Conservation (phyloP, 2,888 invertebrate species). For the Drosophila pegasa region DNA sequence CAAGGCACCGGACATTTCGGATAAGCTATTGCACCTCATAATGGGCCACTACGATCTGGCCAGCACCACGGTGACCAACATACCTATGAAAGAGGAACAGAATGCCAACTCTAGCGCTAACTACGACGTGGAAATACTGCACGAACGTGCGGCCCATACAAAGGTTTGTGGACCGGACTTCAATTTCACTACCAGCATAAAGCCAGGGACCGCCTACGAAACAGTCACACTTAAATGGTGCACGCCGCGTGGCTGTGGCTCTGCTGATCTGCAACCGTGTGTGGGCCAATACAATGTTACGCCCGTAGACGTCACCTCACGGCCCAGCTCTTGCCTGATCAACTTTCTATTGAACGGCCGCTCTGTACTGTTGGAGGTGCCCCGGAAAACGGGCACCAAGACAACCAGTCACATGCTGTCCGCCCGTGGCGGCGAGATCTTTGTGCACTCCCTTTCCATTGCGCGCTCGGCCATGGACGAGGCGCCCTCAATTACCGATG, state of each 20-base stretch:
- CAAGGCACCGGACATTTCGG: constrained; percentile 90
- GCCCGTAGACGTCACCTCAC: constrained; percentile 97
- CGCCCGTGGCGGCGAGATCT: constrained; percentile 97
- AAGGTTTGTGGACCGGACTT: constrained; percentile 90
- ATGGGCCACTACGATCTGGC: constrained; percentile 95
- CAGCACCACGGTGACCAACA: constrained; percentile 98
- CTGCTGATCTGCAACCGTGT: constrained; percentile 92
- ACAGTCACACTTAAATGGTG: constrained; percentile 97
- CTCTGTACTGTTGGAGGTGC: constrained; percentile 96
- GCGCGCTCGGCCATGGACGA: constrained; percentile 95
- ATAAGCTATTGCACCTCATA: constrained; percentile 90
- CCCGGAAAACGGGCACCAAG: constrained; percentile 92
- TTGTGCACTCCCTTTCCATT: constrained; percentile 95
- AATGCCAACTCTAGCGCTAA: constrained; percentile 99
- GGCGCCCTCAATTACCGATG: constrained; percentile 97
- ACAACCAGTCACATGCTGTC: constrained; percentile 96
- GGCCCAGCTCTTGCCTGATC: constrained; percentile 98
- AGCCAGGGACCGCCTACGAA: constrained; percentile 91
- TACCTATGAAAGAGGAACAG: constrained; percentile 99
- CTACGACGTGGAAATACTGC: constrained; percentile 99
- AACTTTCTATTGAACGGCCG: constrained; percentile 98
- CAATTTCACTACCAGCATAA: constrained; percentile 86
- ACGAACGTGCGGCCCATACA: constrained; percentile 93
- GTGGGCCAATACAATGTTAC: constrained; percentile 95
- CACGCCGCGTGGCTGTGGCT: constrained; percentile 95